Evolutionary conservation across 2,797 vertebrate species (phyloP), one percentile per base, ranked within the genome.

Genomic region (Acridotheres tristis): DNA sequence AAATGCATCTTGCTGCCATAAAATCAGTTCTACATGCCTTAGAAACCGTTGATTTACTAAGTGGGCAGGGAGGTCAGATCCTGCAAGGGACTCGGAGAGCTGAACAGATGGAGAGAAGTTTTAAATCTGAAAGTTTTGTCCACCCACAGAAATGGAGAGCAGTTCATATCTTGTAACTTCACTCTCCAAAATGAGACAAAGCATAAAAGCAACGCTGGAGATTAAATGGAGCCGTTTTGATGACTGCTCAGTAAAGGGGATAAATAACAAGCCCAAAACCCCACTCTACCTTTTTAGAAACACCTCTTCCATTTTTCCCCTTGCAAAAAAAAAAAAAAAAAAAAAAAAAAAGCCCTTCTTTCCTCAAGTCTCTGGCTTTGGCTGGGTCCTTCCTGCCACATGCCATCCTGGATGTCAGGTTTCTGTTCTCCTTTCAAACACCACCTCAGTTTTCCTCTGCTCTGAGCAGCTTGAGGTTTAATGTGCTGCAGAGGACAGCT

Each of bases 1-100:
- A 98, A 97, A 93, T 92, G 85, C 96, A 97, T 97, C 97, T 97
- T 95, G 97, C 93, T 97, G 96, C 97, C 95, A 96, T 97, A 97
- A 97, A 97, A 96, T 96, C 95, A 85, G 91, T 94, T 94, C 95
- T 96, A 93, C 89, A 93, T 96, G 89, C 96, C 95, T 97, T 94
- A 96, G 92, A 94, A 91, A 95, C 85, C 47, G 6, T 74, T 93
- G 96, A 96, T 97, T 97, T 97, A 97, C 95, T 96, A 94, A 97
- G 95, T 97, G 84, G 94, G 94, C 89, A 96, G 80, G 81, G 93
- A 94, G 87, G 91, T 96, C 96, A 86, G 73, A 71, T 92, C 77
- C 85, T 95, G 91, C 93, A 71, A 55, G 79, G 73, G 75, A 82
- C 74, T 65, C 25, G 79, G 77, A 83, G 77, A 47, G 63, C 81